A percentile compares a stretch with the other conserved stretches of the same genome.
Evolutionary conservation across 2,888 invertebrate species (phyloP).

Genomic region (Miltochrista miniata): DNA sequence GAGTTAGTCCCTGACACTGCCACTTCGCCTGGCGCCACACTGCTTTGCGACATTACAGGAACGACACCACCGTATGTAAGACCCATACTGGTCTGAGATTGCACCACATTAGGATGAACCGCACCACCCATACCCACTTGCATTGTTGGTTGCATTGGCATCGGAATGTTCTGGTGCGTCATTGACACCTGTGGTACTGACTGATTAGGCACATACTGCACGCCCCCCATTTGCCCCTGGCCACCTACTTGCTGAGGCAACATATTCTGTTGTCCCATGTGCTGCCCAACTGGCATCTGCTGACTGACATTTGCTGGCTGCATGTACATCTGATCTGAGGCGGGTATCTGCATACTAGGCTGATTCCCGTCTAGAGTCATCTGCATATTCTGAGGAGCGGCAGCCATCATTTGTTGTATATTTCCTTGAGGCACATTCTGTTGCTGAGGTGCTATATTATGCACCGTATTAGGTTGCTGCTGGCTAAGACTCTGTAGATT

Average conservation of each 20-base stretch:
- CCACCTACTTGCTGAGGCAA: constrained; percentile 74
- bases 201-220: constrained; percentile 73
- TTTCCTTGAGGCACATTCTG: constrained; percentile 83
- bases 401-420: constrained; percentile 84
- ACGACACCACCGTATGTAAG: constrained; percentile 72
- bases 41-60: constrained; percentile 81
- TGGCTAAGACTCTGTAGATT: constrained; percentile 82
- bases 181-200: constrained; percentile 69
- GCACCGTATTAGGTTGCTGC: constrained; percentile 73
- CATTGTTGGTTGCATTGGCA: constrained; percentile 79
- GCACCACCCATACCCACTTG: constrained; percentile 74
- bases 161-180: constrained; percentile 80
- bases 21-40: constrained; percentile 71
- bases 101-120: constrained; percentile 76
- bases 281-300: constrained; percentile 71
- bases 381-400: constrained; percentile 80
- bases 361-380: constrained; percentile 82
- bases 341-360: constrained; percentile 81
- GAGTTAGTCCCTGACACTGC: constrained; percentile 80
- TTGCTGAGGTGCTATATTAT: constrained; percentile 76
- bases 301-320: constrained; percentile 72
- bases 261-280: constrained; percentile 76
- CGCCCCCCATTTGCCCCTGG: constrained; percentile 71
- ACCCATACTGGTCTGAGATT: constrained; percentile 78
- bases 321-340: constrained; percentile 80